Conservation (phyloP, 2,113 vertebrate species). For the Dasypus novemcinctus region DNA sequence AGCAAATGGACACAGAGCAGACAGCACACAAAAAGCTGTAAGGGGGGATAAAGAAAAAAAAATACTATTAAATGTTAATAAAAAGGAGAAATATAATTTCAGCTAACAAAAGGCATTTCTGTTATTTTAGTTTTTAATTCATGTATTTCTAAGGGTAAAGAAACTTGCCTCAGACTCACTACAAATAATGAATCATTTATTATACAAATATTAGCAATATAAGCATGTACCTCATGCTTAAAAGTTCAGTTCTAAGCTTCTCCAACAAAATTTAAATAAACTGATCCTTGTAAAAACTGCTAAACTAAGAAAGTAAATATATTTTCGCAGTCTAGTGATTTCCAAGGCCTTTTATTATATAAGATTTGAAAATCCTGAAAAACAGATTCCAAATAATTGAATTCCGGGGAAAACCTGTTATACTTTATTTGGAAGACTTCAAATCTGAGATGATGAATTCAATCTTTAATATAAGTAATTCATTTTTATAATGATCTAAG, state of each 20-base stretch:
- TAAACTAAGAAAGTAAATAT: neutral
- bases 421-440: neutral
- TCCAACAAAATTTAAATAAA: neutral
- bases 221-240: neutral
- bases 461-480: neutral
- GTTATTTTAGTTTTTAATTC: conserved; percentile 1
- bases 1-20: too few species aligned
- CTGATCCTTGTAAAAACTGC: neutral
- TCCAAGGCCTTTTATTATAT: neutral
- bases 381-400: conserved; percentile 2
- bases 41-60: too few species aligned
- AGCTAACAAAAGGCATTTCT: conserved; percentile 23
- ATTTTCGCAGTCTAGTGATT: neutral
- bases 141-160: conserved; percentile 18
- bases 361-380: neutral
- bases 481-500: neutral
- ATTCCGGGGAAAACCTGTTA: neutral
- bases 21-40: too few species aligned
- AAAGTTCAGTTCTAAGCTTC: neutral
- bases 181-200: neutral
- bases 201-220: neutral
- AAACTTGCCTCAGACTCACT: neutral
- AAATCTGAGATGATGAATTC: neutral
- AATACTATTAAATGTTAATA: neutral
- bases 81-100: neutral